Evolutionary conservation across 2,797 vertebrate species (phyloP).

Genomic region (Epinephelus malabaricus): DNA sequence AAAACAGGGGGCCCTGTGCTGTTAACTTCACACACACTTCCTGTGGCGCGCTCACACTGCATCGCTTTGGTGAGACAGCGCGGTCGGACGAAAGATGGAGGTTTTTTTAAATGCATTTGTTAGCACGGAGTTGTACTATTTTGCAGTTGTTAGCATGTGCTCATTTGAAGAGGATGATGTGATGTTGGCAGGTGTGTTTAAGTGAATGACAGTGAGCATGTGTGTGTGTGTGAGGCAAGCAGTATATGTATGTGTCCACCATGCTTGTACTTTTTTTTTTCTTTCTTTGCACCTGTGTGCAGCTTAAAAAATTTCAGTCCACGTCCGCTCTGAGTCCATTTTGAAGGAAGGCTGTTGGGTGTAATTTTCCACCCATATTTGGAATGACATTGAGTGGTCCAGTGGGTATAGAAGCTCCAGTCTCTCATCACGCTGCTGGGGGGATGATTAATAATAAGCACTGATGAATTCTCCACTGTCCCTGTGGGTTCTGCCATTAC

Average conservation of each 20-base stretch:
- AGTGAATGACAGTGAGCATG: conserved; percentile 21
- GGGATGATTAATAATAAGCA: conserved; percentile 87
- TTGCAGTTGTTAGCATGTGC: conserved; percentile 5
- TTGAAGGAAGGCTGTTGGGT: conserved; percentile 79
- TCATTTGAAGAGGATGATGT: neutral
- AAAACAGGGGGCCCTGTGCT: conserved; percentile 85
- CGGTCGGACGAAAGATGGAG: conserved; percentile 31
- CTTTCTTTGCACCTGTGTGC: conserved; percentile 34
- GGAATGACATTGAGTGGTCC: conserved; percentile 87
- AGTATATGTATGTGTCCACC: conserved; percentile 5
- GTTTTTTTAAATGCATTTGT: conserved; percentile 19
- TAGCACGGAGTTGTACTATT: conserved; percentile 23
- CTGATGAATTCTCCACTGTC: conserved; percentile 85
- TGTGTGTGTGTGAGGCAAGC: conserved; percentile 17
- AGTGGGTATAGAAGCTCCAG: conserved; percentile 79
- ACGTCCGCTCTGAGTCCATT: conserved; percentile 67
- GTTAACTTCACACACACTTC: conserved; percentile 88
- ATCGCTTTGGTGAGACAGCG: conserved; percentile 42
- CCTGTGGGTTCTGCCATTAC: conserved; percentile 81
- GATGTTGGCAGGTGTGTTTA: conserved; percentile 15
- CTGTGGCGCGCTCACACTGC: conserved; percentile 71
- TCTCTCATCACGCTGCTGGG: conserved; percentile 82
- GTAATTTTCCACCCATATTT: conserved; percentile 83
- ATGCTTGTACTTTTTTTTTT: neutral
- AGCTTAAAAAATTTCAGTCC: conserved; percentile 46